Evolutionary conservation across 2,797 vertebrate genomes (phyloP), one percentile per base, ranked within the genome.

Genomic region (Chelidonichthys spinosus): DNA sequence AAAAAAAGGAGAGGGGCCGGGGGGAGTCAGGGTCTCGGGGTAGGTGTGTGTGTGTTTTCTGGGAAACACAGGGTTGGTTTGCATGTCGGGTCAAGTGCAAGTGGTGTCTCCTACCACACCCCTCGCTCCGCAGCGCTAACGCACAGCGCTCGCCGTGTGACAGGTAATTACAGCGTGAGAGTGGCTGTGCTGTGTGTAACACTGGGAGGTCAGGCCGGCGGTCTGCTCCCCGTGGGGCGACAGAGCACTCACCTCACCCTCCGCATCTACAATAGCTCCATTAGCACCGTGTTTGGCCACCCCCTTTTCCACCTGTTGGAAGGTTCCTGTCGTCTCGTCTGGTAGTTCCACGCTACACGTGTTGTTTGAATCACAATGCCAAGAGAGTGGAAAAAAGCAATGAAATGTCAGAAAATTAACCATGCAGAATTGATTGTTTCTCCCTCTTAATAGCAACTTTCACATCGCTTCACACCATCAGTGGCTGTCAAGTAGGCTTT

Each of bases 91-190:
- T 93, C 85, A 88, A 89, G 87, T 85, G 78, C 67, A 63, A 74
- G 66, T 54, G 78, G 42, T 72, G 63, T 74, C 64, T 87, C 59
- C 67, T 50, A 71, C 78, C 71, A 81, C 72, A 64, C 72, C 68
- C 63, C 74, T 78, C 74, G 52, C 39, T 63, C 60, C 49, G 37
- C 63, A 79, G 72, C 71, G 25, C 25, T 25, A 25, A 78, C 52
- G 43, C 59, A 66, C 43, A 72, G 37, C 3, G 15, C 67, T 63
- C 71, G 42, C 59, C 60, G 63, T 39, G 68, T 89, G 85, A 84
- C 83, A 84, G 75, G 83, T 88, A 89, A 92, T 91, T 89, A 90
- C 79, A 79, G 75, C 44, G 2, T 35, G 63, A 76, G 78, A 81
- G 77, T 58, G 69, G 63, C 77, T 54, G 70, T 69, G 67, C 74